Evolutionary conservation across 2,113 vertebrate genomes (phyloP).

Genomic region (Chloropsis hardwickii): DNA sequence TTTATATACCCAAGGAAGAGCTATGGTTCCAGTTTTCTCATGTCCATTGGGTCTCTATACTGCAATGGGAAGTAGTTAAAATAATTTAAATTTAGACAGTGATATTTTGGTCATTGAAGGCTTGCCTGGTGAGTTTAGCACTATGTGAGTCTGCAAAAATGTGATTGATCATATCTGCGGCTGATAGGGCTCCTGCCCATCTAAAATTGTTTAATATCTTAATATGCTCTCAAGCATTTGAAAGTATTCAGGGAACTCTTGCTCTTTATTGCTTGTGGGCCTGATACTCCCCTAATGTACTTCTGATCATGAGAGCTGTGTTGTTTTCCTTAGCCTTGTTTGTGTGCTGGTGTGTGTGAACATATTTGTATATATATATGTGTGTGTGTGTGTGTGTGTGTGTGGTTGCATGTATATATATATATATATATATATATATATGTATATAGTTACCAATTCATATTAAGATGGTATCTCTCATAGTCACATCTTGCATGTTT

Average conservation of each 20-base stretch:
- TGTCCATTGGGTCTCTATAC: neutral
- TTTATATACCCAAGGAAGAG: neutral
- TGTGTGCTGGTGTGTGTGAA: fast-evolving
- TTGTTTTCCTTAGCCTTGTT: neutral
- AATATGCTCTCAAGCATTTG: neutral
- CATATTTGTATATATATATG: fast-evolving
- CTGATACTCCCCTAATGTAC: neutral
- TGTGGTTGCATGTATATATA: too few relatives aligned
- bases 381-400: fast-evolving
- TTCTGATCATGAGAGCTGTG: neutral
- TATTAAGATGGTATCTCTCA: neutral
- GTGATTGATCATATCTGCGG: neutral
- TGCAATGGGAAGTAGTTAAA: neutral
- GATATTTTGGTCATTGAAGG: neutral
- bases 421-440: neutral
- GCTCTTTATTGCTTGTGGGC: neutral
- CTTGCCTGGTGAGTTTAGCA: neutral
- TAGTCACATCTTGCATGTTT: neutral
- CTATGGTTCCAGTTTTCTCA: neutral
- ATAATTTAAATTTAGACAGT: neutral
- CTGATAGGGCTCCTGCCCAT: neutral
- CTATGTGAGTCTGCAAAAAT: neutral
- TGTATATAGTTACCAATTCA: neutral
- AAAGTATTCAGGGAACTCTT: neutral
- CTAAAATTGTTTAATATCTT: neutral